phyloP scores from a whole-genome alignment of 2,888 invertebrate species.

The Acleris laterana region DNA sequence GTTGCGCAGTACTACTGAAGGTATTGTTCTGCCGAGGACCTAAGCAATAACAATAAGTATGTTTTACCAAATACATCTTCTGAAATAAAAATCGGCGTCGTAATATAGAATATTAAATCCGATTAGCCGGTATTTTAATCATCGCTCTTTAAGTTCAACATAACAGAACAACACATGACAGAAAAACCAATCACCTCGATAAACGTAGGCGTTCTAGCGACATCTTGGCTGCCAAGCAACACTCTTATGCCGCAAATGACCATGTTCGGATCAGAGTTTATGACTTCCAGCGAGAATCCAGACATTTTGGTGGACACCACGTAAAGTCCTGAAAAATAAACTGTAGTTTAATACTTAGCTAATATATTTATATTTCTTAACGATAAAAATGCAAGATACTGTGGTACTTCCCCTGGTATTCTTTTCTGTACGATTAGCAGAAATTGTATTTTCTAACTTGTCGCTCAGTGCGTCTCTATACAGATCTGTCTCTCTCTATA shows the following conservation, averaged over 20 bases:
- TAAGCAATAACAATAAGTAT: constrained; percentile 46
- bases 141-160: no score
- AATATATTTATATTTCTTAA: no score
- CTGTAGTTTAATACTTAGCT: neutral
- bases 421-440: no score
- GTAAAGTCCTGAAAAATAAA: constrained; percentile 88
- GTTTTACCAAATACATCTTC: neutral
- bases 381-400: no score
- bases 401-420: no score
- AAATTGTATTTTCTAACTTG: no score
- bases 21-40: constrained; percentile 90
- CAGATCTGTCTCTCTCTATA: no score
- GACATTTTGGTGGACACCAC: constrained; percentile 95
- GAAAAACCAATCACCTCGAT: constrained; percentile 83
- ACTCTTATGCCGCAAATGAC: constrained; percentile 96
- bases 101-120: no score
- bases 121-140: no score
- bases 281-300: constrained; percentile 95
- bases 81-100: no score
- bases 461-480: no score
- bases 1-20: constrained; percentile 88
- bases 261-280: constrained; percentile 93
- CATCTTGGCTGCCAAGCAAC: constrained; percentile 92
- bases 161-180: neutral
- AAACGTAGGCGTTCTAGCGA: constrained; percentile 90